These are phyloP conservation scores for Cervus canadensis DNA, from an alignment of 2,113 vertebrate genomes.

Conservation along the genomic window DNA sequence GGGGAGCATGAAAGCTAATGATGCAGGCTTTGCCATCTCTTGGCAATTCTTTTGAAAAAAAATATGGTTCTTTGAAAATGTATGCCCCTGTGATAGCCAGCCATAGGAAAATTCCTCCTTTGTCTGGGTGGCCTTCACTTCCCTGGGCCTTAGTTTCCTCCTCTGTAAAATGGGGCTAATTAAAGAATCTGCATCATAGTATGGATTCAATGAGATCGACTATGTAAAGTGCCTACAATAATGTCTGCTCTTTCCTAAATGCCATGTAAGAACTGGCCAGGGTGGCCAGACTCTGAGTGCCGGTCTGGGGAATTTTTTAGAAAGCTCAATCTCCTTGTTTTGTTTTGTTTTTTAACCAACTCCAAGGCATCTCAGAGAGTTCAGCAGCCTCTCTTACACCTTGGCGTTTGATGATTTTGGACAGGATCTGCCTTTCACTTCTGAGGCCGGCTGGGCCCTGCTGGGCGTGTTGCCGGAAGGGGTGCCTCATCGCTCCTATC, in stretches of 20 bases:
- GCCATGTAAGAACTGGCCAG: not conserved
- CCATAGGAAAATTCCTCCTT: not conserved
- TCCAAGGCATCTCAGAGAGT: not conserved
- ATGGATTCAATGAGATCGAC: accelerated
- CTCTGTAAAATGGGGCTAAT: not conserved
- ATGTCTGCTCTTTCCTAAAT: not conserved
- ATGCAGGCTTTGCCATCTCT: not conserved
- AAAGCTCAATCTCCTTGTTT: not conserved
- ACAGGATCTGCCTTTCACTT: not conserved
- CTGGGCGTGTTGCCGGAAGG: not conserved
- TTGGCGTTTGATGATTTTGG: conserved; percentile 14
- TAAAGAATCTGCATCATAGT: not conserved
- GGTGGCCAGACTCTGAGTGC: too few species aligned
- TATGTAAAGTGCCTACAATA: not conserved
- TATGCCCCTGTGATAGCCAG: not conserved
- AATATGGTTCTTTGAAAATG: not conserved
- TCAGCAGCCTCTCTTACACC: not conserved
- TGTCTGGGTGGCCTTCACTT: not conserved
- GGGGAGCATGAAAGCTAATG: not conserved
- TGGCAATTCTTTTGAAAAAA: not conserved
- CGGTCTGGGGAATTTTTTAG: not conserved
- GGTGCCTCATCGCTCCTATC: not conserved
- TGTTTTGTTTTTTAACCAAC: not conserved
- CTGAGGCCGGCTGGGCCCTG: conserved; percentile 43
- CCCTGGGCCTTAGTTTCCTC: not conserved